phyloP scores from a whole-genome alignment of 1,140 invertebrate species.

The Ooceraea biroi region DNA sequence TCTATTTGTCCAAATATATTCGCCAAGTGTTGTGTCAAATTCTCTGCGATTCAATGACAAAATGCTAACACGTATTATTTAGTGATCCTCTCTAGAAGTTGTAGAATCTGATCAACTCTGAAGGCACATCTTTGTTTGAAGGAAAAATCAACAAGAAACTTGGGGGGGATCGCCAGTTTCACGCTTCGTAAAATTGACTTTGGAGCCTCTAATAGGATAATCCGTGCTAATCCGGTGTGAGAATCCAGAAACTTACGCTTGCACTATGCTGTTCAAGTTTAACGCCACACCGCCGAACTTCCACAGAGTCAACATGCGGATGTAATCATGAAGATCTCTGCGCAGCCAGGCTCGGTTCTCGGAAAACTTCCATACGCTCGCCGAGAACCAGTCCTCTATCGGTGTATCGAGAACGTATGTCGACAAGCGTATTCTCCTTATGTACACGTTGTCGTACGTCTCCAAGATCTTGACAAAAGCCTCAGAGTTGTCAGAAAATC shows the following conservation, averaged over 20 bases:
- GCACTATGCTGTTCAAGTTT: conserved; percentile 19
- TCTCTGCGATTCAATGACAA: not conserved
- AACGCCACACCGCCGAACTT: conserved; percentile 9
- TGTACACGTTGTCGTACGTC: conserved; percentile 39
- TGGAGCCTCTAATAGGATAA: too few species aligned
- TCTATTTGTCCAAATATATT: not conserved
- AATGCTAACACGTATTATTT: too few species aligned
- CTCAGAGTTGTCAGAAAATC: conserved; percentile 14
- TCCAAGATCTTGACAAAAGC: conserved; percentile 22
- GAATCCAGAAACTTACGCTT: conserved; percentile 1
- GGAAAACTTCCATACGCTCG: not conserved
- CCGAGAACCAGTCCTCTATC: conserved; percentile 8
- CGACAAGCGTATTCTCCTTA: conserved; percentile 21
- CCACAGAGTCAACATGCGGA: conserved; percentile 39
- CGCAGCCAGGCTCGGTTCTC: not conserved
- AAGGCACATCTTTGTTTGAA: too few species aligned
- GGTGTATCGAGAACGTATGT: conserved; percentile 16
- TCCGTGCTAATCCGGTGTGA: too few species aligned
- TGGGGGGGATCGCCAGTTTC: too few species aligned
- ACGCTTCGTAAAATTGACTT: too few species aligned
- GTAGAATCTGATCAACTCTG: too few species aligned
- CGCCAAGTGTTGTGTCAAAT: not conserved
- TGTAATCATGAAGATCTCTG: conserved; percentile 8
- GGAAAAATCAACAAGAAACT: too few species aligned
- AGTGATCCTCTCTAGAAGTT: too few species aligned